A percentile compares a stretch with the other conserved stretches of the same genome.
Conservation (phyloP, 2,113 vertebrate species). For the Thryonomys swinderianus region DNA sequence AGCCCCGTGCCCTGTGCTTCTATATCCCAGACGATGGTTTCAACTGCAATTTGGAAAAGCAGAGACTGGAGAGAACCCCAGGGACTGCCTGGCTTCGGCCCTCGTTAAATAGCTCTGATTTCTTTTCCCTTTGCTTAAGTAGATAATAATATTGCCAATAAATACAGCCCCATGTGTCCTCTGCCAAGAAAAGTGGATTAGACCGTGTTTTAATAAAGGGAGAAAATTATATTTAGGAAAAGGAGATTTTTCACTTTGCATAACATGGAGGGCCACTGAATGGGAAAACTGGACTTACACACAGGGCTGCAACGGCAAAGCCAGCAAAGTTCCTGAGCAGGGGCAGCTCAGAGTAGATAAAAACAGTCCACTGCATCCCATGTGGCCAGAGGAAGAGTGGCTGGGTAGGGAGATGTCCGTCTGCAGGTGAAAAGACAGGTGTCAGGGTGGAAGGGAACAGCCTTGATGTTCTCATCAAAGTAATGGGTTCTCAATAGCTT, state of each 20-base stretch:
- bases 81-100: slow-evolving; percentile 74
- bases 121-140: slow-evolving; percentile 65
- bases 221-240: slow-evolving; percentile 21
- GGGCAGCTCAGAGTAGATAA: accelerated
- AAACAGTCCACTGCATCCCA: accelerated
- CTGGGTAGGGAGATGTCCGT: accelerated
- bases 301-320: background rate
- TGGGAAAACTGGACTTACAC: background rate
- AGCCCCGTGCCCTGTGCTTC: slow-evolving; percentile 28
- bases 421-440: background rate
- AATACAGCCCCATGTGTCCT: slow-evolving; percentile 63
- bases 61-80: slow-evolving; percentile 45
- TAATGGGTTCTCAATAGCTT: background rate
- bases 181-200: slow-evolving; percentile 72
- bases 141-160: slow-evolving; percentile 67
- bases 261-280: background rate
- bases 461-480: too few species aligned
- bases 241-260: background rate
- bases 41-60: slow-evolving; percentile 67
- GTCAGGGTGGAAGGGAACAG: background rate
- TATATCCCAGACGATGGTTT: slow-evolving; percentile 59
- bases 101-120: slow-evolving; percentile 70
- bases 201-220: background rate
- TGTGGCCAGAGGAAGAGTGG: background rate
- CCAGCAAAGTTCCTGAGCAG: accelerated